A percentile compares a stretch with the other conserved stretches of the same genome.
Conservation (phyloP, 2,113 vertebrate genomes). For the Xenus cinereus region DNA sequence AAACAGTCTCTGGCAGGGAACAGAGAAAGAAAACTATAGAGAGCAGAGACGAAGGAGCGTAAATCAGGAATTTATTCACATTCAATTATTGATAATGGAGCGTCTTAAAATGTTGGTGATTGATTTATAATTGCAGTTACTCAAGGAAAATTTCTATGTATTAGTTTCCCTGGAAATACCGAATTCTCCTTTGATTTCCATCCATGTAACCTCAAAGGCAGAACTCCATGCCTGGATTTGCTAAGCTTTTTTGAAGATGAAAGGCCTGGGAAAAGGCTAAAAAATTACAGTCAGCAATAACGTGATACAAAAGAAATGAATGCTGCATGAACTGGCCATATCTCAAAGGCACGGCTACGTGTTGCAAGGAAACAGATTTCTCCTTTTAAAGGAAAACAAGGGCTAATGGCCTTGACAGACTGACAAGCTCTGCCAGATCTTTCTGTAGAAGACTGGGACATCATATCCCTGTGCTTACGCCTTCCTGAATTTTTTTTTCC, state of each 20-base stretch:
- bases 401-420: not conserved
- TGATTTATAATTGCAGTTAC: not conserved
- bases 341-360: not conserved
- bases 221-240: not conserved
- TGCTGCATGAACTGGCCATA: not conserved
- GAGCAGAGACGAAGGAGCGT: not conserved
- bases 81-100: slow-evolving; percentile 31
- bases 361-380: not conserved
- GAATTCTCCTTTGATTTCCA: not conserved
- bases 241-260: slow-evolving; percentile 56
- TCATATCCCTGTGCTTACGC: not conserved
- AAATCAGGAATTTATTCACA: slow-evolving; percentile 26
- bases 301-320: not conserved
- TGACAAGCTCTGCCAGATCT: not conserved
- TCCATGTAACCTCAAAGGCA: not conserved
- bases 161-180: not conserved
- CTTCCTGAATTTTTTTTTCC: not conserved
- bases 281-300: slow-evolving; percentile 2
- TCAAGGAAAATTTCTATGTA: not conserved
- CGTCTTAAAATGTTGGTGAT: not conserved
- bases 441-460: not conserved
- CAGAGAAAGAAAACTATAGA: not conserved
- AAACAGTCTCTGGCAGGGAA: slow-evolving; percentile 51
- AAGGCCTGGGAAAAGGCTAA: slow-evolving; percentile 30
- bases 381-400: not conserved